phyloP scores from a whole-genome alignment of 2,797 vertebrate species.

The Phoeniculus purpureus region DNA sequence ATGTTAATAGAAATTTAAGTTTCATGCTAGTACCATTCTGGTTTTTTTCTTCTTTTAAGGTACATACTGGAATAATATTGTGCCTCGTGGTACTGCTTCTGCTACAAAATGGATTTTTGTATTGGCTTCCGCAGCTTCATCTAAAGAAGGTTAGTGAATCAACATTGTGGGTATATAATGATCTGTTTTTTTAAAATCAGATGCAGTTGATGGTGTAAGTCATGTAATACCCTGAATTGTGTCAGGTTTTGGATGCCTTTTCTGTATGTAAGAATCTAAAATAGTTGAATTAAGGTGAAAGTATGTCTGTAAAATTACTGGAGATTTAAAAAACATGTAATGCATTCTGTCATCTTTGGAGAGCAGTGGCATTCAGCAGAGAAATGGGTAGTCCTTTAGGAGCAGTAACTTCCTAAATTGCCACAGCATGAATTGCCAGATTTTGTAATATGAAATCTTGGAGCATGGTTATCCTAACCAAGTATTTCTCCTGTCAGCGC shows the following conservation, averaged over 20 bases:
- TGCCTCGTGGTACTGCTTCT: constrained; percentile 93
- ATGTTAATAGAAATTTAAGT: neutral
- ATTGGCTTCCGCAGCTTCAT: constrained; percentile 86
- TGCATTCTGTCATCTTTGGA: neutral
- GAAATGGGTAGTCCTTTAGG: neutral
- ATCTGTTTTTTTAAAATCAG: neutral
- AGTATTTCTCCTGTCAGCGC: neutral
- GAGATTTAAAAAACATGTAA: neutral
- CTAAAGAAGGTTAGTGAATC: constrained; percentile 83
- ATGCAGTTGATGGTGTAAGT: neutral
- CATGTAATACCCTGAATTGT: neutral
- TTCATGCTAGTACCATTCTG: neutral
- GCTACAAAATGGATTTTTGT: constrained; percentile 93
- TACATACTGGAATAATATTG: constrained; percentile 91
- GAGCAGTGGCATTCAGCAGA: neutral
- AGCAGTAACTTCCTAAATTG: neutral
- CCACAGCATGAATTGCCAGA: neutral
- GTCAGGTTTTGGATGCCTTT: neutral
- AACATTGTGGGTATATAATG: neutral
- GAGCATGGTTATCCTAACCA: neutral
- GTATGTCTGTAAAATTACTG: neutral
- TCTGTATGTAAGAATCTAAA: neutral
- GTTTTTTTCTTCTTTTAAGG: constrained; percentile 76
- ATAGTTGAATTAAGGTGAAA: neutral
- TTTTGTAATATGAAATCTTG: neutral